Percentiles rank a stretch among this genome's conserved stretches.
Evolutionary conservation across 2,113 vertebrate genomes (phyloP).

Genomic region (Anhinga anhinga): DNA sequence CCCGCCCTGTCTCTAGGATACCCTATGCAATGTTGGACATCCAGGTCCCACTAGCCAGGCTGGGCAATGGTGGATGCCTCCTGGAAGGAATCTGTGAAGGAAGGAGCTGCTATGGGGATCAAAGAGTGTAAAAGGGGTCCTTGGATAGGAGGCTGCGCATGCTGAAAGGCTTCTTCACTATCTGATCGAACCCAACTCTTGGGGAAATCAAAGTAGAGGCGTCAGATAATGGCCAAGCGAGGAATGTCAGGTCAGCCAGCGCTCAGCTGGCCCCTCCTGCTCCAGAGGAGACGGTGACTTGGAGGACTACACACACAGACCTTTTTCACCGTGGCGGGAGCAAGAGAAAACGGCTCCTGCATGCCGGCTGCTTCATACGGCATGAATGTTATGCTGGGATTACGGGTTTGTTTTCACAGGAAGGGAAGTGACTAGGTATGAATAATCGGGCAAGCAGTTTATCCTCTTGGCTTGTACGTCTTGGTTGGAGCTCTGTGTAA

Average conservation of each 20-base stretch:
- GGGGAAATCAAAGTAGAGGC: neutral
- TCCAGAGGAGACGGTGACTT: fast-evolving
- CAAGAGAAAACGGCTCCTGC: neutral
- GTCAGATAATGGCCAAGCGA: fast-evolving
- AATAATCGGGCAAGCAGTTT: neutral
- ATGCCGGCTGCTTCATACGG: neutral
- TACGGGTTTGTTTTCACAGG: neutral
- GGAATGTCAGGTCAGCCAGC: fast-evolving
- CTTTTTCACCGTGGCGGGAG: neutral
- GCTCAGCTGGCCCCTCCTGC: neutral
- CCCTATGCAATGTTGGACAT: neutral
- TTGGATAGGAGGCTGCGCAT: neutral
- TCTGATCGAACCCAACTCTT: neutral
- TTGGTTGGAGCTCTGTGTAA: fast-evolving
- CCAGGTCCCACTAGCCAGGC: neutral
- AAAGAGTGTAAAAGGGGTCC: neutral
- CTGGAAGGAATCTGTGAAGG: neutral
- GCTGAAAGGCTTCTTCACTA: neutral
- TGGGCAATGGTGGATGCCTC: fast-evolving
- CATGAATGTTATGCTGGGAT: neutral
- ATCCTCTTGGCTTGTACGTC: neutral
- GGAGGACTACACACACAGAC: neutral
- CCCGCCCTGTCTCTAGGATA: neutral
- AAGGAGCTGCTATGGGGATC: neutral
- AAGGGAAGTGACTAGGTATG: neutral